phyloP scores from a whole-genome alignment of 2,797 vertebrate species.

The Heliangelus exortis region DNA sequence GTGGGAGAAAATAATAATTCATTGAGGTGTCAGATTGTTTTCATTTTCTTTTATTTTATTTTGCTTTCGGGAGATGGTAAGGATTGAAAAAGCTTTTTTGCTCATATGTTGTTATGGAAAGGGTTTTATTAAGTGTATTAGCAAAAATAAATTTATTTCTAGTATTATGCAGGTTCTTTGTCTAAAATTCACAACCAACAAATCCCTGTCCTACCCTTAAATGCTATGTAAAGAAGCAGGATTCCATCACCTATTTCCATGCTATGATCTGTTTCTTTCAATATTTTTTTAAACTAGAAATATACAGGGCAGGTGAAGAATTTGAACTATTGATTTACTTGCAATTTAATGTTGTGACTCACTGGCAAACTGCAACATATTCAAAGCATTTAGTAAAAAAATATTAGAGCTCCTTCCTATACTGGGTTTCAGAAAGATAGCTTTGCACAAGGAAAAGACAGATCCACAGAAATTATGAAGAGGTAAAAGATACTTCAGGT shows the following conservation, averaged over 20 bases:
- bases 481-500: not conserved
- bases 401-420: not conserved
- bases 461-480: not conserved
- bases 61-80: not conserved
- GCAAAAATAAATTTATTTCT: not conserved
- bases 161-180: not conserved
- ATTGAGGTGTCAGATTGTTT: not conserved
- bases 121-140: not conserved
- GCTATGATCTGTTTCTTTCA: not conserved
- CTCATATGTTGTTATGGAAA: not conserved
- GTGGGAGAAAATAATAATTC: not conserved
- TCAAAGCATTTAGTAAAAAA: not conserved
- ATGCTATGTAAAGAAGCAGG: not conserved
- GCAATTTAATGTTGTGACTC: not conserved
- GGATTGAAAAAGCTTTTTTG: not conserved
- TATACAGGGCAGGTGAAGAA: not conserved
- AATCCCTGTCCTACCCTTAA: not conserved
- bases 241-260: not conserved
- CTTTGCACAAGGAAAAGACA: not conserved
- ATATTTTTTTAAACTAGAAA: not conserved
- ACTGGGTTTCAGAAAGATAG: not conserved
- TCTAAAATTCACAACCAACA: not conserved
- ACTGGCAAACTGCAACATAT: not conserved
- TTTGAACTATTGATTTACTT: not conserved
- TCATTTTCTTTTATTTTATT: not conserved